Base-by-base conservation (phyloP, 2,888 invertebrate species). In the Sisyra nigra region DNA sequence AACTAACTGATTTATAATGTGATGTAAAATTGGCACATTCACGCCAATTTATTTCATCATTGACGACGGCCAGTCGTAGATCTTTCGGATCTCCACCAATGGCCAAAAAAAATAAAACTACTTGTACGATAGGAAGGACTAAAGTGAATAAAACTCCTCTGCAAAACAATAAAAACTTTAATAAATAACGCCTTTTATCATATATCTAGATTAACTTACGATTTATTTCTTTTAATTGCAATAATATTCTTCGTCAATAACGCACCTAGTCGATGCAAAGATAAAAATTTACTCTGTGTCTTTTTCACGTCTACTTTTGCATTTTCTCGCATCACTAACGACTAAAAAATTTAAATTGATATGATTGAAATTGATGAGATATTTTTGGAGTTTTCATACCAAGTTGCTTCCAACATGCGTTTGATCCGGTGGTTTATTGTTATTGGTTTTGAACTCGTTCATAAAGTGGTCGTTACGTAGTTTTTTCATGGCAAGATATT, bases 141-240 rank as follows among this genome's bases (percentile, higher is more conserved):
- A 89, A 63, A 48, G 88, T 77, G 60, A 92, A 92, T 48, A 81
- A 61, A 19, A 91, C 65, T 31, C 87, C 83, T 6, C 87, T 88
- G 63, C n/a, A 67, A 66, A 47, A 47, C 49, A 45, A 51, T 44
- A 39, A 32, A 19, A 18, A 18, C 19, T 43, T 62, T 4, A 8
- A 36, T n/a, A 3, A 15, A 10, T 14, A 4, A 13, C 35, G 2
- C 34, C 14, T n/a, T 13, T 4, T n/a, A 35, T n/a, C 2, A 35
- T 8, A 30, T 8, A 8, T 30, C 31, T 30, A 8, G 31, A 10
- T 8, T n/a, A n/a, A 18, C 37, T 37, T 37, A 37, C 37, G 37
- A 37, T 9, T 19, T 13, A 41, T 81, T 78, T 48, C 81, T 65
- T 13, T 74, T 62, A 51, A 82, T 73, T 57, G 80, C 79, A 40